Conservation (phyloP, 2,888 invertebrate species). For the Ornithoptera priamus region DNA sequence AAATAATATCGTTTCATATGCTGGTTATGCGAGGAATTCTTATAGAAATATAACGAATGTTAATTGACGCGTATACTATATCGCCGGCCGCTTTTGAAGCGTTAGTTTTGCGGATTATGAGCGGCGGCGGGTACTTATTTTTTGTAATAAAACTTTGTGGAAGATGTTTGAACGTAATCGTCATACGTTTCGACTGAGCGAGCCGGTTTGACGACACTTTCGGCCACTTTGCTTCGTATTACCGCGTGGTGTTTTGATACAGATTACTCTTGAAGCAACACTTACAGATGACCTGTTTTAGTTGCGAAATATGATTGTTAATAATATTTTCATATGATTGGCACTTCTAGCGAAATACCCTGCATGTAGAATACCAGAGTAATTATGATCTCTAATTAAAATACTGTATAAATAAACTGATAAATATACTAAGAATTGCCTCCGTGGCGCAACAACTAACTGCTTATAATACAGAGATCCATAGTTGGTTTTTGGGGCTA, state of each 20-base stretch:
- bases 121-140: constrained; percentile 13
- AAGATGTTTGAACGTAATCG: constrained; percentile 15
- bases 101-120: constrained; percentile 23
- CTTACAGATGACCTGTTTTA: background rate
- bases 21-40: constrained; percentile 28
- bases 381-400: too few relatives aligned
- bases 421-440: too few relatives aligned
- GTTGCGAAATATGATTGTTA: background rate
- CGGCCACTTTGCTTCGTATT: background rate
- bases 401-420: too few relatives aligned
- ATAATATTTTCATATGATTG: background rate
- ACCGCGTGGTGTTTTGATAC: constrained; percentile 7
- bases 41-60: constrained; percentile 26
- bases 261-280: background rate
- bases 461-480: too few relatives aligned
- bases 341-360: too few relatives aligned
- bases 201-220: constrained; percentile 25
- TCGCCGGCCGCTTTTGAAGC: constrained; percentile 1
- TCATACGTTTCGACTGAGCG: constrained; percentile 6
- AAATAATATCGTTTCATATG: constrained; percentile 31
- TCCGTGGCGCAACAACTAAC: too few relatives aligned
- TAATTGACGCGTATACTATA: constrained; percentile 23
- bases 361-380: too few relatives aligned
- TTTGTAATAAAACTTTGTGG: constrained; percentile 19
- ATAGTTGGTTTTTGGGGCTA: too few relatives aligned